phyloP scores from a whole-genome alignment of 2,113 vertebrate species.

The Prinia subflava region DNA sequence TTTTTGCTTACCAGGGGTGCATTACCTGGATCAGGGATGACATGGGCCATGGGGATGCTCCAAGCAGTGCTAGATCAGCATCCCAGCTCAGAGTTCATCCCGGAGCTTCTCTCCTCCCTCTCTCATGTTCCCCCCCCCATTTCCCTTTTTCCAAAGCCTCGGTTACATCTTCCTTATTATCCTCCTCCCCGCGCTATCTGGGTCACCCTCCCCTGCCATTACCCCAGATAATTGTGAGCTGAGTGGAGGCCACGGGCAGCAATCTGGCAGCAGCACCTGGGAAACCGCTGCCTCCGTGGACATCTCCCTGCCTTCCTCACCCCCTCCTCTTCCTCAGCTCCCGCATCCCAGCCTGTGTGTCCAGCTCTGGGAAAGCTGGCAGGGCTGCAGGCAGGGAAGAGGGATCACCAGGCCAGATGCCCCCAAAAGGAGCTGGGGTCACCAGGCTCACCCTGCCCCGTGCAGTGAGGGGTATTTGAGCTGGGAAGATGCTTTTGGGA shows the following conservation, averaged over 20 bases:
- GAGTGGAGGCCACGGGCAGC: not conserved
- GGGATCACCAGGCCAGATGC: accelerated
- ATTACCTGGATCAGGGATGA: not conserved
- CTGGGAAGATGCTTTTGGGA: not conserved
- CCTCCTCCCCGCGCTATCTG: not conserved
- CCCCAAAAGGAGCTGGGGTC: not conserved
- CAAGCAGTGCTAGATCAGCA: not conserved
- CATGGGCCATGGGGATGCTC: accelerated
- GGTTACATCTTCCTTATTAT: not conserved
- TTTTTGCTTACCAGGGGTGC: not conserved
- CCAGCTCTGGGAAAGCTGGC: not conserved
- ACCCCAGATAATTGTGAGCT: constrained; percentile 25
- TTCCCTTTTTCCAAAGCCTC: not conserved
- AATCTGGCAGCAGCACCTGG: constrained; percentile 38
- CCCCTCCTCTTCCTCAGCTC: not conserved
- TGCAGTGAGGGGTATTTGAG: accelerated
- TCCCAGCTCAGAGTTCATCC: not conserved
- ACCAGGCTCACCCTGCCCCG: accelerated
- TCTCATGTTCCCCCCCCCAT: not conserved
- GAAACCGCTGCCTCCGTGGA: not conserved
- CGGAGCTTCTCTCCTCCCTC: not conserved
- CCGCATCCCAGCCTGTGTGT: accelerated
- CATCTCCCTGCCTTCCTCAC: not conserved
- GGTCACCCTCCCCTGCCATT: constrained; percentile 54
- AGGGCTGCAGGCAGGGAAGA: not conserved